These are phyloP conservation scores for Notocelia uddmanniana DNA, from an alignment of 2,888 invertebrate genomes.

Conservation along the genomic window DNA sequence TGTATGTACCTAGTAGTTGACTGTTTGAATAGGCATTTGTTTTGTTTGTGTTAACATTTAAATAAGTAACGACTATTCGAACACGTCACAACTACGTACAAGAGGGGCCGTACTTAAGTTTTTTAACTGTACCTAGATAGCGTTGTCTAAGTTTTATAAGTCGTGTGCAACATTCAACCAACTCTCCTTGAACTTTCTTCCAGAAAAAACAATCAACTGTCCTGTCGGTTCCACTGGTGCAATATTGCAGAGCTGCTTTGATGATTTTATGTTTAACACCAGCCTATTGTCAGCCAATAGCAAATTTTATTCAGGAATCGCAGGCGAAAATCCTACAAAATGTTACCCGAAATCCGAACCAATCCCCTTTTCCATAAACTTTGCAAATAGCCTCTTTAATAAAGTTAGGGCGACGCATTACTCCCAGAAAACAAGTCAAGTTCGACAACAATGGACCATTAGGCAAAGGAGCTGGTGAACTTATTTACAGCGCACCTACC, in stretches of 20 bases:
- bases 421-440: slow-evolving; percentile 55
- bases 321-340: slow-evolving; percentile 37
- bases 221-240: neutral
- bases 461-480: slow-evolving; percentile 67
- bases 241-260: neutral
- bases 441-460: slow-evolving; percentile 68
- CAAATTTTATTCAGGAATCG: slow-evolving; percentile 18
- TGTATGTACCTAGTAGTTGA: too few relatives aligned
- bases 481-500: slow-evolving; percentile 69
- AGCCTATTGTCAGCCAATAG: slow-evolving; percentile 32
- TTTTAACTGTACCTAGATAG: too few relatives aligned
- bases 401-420: slow-evolving; percentile 54
- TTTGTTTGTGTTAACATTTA: too few relatives aligned
- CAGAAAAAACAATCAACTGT: neutral
- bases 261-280: neutral
- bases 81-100: too few relatives aligned
- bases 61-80: too few relatives aligned
- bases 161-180: neutral
- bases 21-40: too few relatives aligned
- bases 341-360: slow-evolving; percentile 29
- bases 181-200: neutral
- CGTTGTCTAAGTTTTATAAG: neutral
- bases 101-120: too few relatives aligned
- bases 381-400: slow-evolving; percentile 55
- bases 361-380: slow-evolving; percentile 45